A percentile compares a stretch with the other conserved stretches of the same genome.
Conservation (phyloP, 2,113 vertebrate species). For the Chaenogobius annularis region DNA sequence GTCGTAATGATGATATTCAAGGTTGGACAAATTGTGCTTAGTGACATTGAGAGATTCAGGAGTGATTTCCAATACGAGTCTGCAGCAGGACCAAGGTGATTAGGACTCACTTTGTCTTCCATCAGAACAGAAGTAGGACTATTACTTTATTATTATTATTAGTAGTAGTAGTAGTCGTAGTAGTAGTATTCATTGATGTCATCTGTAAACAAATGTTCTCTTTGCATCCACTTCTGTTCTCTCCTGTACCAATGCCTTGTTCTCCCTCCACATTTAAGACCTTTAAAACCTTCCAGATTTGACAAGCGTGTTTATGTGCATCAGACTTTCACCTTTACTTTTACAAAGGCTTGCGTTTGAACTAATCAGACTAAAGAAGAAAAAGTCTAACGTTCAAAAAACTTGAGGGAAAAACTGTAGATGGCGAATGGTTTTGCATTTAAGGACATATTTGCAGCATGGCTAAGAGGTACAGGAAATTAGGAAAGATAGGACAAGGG, state of each 20-base stretch:
- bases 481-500: conserved; percentile 37
- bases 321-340: too few relatives aligned
- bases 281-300: too few relatives aligned
- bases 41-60: conserved; percentile 48
- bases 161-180: too few relatives aligned
- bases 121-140: conserved; percentile 37
- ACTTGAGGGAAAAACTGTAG: too few relatives aligned
- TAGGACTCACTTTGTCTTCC: conserved; percentile 45
- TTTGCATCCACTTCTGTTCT: too few relatives aligned
- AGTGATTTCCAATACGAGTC: conserved; percentile 43
- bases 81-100: conserved; percentile 54
- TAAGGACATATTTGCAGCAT: conserved; percentile 33
- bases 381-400: not conserved
- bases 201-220: too few relatives aligned
- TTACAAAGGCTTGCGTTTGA: too few relatives aligned
- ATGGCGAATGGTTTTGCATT: conserved; percentile 46
- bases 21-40: conserved; percentile 35
- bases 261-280: too few relatives aligned
- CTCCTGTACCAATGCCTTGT: too few relatives aligned
- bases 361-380: not conserved
- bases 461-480: conserved; percentile 57
- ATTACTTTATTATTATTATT: conserved; percentile 14
- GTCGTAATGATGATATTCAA: conserved; percentile 23
- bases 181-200: too few relatives aligned
- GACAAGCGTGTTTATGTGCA: too few relatives aligned